These are phyloP conservation scores for Drosophila ezoana DNA, from an alignment of 2,888 invertebrate genomes.

Conservation along the genomic window DNA sequence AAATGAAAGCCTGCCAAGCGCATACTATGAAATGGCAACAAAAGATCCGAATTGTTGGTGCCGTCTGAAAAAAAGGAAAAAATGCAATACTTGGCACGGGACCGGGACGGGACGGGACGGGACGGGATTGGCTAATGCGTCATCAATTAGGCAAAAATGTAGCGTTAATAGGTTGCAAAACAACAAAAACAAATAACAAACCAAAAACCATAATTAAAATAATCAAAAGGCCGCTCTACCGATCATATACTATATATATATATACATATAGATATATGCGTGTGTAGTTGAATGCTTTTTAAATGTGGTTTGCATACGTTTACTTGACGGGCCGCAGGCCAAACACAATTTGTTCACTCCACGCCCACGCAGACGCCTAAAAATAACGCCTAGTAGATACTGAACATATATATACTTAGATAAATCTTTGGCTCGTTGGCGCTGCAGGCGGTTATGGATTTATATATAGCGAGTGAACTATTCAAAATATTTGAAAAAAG, in stretches of 20 bases:
- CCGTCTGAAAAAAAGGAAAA: constrained; percentile 72
- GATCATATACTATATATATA: constrained; percentile 1
- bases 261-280: constrained; percentile 9
- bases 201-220: constrained; percentile 53
- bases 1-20: constrained; percentile 50
- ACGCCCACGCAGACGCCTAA: constrained; percentile 68
- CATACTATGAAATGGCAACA: constrained; percentile 55
- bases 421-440: constrained; percentile 32
- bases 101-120: constrained; percentile 17
- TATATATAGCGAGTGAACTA: constrained; percentile 40
- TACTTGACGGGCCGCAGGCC: constrained; percentile 60
- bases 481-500: constrained; percentile 40
- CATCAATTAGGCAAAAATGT: constrained; percentile 78
- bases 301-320: constrained; percentile 56
- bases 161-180: constrained; percentile 64
- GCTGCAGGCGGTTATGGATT: constrained; percentile 49
- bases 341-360: constrained; percentile 56
- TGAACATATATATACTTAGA: constrained; percentile 25
- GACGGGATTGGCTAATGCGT: constrained; percentile 57
- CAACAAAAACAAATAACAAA: constrained; percentile 27
- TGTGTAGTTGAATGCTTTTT: constrained; percentile 36
- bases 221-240: constrained; percentile 44
- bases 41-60: constrained; percentile 72
- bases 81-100: constrained; percentile 43
- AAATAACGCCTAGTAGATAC: constrained; percentile 56